Percentiles rank a stretch among this genome's conserved stretches.
phyloP scores from a whole-genome alignment of 2,113 vertebrate genomes.

The Tyrannus savana region DNA sequence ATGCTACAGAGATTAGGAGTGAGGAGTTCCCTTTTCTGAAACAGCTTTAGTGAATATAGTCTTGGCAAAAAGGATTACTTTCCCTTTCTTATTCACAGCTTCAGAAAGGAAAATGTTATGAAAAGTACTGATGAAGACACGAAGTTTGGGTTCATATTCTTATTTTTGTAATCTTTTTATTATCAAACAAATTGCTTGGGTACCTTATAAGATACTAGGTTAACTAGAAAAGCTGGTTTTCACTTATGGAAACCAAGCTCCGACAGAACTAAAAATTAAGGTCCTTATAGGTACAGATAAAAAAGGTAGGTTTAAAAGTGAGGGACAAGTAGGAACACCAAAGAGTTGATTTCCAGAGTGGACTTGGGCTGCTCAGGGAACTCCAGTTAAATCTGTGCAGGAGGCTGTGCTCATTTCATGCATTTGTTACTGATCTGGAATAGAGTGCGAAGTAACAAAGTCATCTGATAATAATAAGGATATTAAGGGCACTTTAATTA shows the following conservation, averaged over 20 bases:
- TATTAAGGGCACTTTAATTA: not conserved
- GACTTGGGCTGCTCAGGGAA: not conserved
- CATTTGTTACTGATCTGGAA: not conserved
- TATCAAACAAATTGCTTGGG: not conserved
- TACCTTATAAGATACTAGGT: not conserved
- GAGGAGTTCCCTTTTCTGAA: not conserved
- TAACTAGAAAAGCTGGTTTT: not conserved
- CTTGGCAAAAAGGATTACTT: not conserved
- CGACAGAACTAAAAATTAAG: not conserved
- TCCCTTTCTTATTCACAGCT: not conserved
- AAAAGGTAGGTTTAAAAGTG: not conserved
- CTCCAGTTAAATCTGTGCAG: not conserved
- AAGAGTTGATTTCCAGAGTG: not conserved
- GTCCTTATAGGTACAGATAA: not conserved
- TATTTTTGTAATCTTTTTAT: not conserved
- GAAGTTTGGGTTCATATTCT: not conserved
- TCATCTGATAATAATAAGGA: not conserved
- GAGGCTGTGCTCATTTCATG: accelerated
- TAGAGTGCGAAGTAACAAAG: not conserved
- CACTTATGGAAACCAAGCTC: not conserved
- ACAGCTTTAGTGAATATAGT: not conserved
- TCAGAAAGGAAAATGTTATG: not conserved
- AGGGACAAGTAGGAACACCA: not conserved
- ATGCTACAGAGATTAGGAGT: not conserved
- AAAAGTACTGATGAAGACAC: not conserved